Percentiles rank a stretch among this genome's conserved stretches.
These are phyloP conservation scores for Butastur rufipennis DNA, from an alignment of 2,113 vertebrate genomes.

Conservation along the genomic window DNA sequence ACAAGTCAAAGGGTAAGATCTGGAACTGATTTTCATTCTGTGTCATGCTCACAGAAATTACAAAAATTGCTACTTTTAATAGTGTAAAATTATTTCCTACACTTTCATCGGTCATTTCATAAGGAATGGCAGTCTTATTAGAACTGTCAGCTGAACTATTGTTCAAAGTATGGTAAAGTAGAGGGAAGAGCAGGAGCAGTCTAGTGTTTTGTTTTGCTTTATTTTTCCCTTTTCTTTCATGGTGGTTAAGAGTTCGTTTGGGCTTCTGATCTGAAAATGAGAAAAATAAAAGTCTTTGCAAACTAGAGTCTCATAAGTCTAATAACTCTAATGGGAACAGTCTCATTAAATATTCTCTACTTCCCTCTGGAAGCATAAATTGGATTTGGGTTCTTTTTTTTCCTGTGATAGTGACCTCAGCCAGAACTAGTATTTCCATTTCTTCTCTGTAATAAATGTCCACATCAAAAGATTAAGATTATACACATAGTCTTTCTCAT, in stretches of 20 bases:
- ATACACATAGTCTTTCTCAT: neutral
- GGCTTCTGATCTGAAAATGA: neutral
- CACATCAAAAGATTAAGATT: neutral
- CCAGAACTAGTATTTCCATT: neutral
- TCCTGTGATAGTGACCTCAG: neutral
- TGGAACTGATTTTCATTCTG: neutral
- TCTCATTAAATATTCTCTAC: neutral
- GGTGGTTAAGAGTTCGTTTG: neutral
- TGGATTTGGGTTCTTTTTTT: neutral
- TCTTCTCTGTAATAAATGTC: neutral
- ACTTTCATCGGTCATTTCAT: neutral
- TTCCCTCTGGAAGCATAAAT: neutral
- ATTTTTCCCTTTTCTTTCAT: neutral
- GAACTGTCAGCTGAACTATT: neutral
- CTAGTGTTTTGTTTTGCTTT: neutral
- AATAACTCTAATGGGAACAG: neutral
- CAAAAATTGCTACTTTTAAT: neutral
- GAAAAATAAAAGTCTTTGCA: neutral
- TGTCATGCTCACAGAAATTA: neutral
- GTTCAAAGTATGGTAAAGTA: neutral
- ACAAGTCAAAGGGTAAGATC: neutral
- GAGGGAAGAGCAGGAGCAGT: neutral
- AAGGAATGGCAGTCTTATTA: neutral
- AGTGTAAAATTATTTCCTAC: neutral
- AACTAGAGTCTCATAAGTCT: neutral